Base-by-base conservation (phyloP, 2,797 vertebrate species). In the Myripristis murdjan region DNA sequence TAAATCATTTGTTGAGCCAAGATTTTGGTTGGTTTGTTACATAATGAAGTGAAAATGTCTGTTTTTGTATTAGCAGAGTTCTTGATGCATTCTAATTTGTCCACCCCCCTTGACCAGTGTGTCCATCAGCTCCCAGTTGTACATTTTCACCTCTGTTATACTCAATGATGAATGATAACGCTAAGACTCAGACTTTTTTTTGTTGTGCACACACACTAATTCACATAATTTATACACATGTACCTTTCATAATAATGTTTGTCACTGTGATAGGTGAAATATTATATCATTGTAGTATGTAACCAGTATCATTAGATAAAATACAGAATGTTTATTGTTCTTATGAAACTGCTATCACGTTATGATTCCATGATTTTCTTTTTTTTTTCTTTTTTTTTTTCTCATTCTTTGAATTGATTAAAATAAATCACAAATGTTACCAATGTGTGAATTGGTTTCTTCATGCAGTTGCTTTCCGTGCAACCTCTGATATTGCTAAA, bases 391-490 rank as follows among this genome's bases (percentile, higher is more conserved):
- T 61, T n/a, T n/a, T 28, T 28, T 28, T 28, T 2, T 28, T 64
- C 0, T 33, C 22, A 41, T 52, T 69, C 10, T 79, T 69, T 73
- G 5, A 91, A 90, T 91, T 90, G 91, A 92, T 2, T 15, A 63
- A 10, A 44, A 43, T 68, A 83, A 81, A 84, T 59, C 1, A 44
- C 26, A 23, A 5, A 37, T 2, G 1, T 1, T 60, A 3, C 44
- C 0, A 39, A 14, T 14, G 37, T 14, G 37, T 39, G 14, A 11
- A 6, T 62, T 5, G 31, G n/a, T 28, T 26, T 46, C 46, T 16
- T 60, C 1, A 58, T 16, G 28, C 2, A 47, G 69, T 63, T 61
- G 1, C 33, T 83, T 44, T 39, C n/a, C 1, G n/a, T 31, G 4
- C 0, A n/a, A n/a, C n/a, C n/a, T n/a, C n/a, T n/a, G n/a, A n/a